These are phyloP conservation scores for Corynorhinus townsendii DNA, from an alignment of 2,113 vertebrate genomes.

Conservation along the genomic window DNA sequence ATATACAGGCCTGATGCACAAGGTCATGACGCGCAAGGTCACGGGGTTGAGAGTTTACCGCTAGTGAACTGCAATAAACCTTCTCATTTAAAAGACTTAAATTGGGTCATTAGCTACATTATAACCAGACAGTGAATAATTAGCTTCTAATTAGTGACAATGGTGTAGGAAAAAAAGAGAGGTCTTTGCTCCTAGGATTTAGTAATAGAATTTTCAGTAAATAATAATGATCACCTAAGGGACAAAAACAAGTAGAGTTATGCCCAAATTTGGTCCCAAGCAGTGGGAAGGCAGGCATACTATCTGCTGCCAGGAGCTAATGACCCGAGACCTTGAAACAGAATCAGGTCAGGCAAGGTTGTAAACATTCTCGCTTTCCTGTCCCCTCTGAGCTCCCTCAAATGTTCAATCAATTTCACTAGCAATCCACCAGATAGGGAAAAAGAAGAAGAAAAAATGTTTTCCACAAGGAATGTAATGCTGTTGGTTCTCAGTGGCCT, in stretches of 20 bases:
- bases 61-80: neutral
- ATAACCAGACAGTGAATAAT: neutral
- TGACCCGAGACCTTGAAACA: conserved; percentile 4
- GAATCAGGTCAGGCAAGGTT: neutral
- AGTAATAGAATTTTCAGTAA: conserved; percentile 34
- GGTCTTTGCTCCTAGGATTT: conserved; percentile 27
- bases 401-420: neutral
- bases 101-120: neutral
- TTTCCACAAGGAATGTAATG: neutral
- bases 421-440: neutral
- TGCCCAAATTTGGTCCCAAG: neutral
- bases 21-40: no score
- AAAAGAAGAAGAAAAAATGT: neutral
- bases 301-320: neutral
- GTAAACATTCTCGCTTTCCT: neutral
- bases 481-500: neutral
- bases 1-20: neutral
- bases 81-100: neutral
- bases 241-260: neutral
- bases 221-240: conserved; percentile 31
- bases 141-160: conserved; percentile 24
- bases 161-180: neutral
- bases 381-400: neutral
- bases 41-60: neutral
- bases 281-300: neutral